Base-by-base conservation (phyloP, 2,113 vertebrate genomes). In the Leuciscus idus region DNA sequence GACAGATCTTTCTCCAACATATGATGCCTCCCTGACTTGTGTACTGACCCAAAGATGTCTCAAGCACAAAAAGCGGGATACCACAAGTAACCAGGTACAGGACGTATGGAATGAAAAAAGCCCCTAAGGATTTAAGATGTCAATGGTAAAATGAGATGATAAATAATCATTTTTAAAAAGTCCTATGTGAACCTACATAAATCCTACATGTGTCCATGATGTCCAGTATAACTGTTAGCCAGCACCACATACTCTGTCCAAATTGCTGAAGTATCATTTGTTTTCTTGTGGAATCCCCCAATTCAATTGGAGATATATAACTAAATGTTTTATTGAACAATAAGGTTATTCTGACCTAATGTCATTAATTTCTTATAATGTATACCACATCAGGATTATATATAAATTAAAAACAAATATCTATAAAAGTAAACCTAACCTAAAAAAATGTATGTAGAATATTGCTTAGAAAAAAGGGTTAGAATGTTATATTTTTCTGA, bases 41-140 rank as follows among this genome's bases (percentile, higher is more conserved):
- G 81, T 86, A 94, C 91, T 94, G 93, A 12, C 94, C 94, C 93
- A 95, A 92, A 10, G 93, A 92, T 0, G 92, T 94, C 92, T 95
- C 93, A 91, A 95, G 73, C 30, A 95, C 89, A 79, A 95, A 94
- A 92, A 94, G 91, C 1, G 93, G 94, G 19, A 94, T 93, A 6
- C 94, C 93, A 84, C 93, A 94, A 7, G 89, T 19, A 4, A 94
- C 87, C 64, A 94, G 87, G 86, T 93, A 95, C 43, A 95, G 79
- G 52, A 93, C 77, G 36, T 94, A 95, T 0, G 93, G 93, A 72
- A 95, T 88, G 19, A 95, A 85, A 85, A 95, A 94, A 21, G 93
- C 93, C 77, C 94, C 94, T 95, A 66, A 73, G 36, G 81, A 30
- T 62, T 78, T 50, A 78, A 33, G 36, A 52, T 43, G 39, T 43